A percentile compares a stretch with the other conserved stretches of the same genome.
Evolutionary conservation across 2,113 vertebrate genomes (phyloP).

Genomic region (Polypterus bichir): DNA sequence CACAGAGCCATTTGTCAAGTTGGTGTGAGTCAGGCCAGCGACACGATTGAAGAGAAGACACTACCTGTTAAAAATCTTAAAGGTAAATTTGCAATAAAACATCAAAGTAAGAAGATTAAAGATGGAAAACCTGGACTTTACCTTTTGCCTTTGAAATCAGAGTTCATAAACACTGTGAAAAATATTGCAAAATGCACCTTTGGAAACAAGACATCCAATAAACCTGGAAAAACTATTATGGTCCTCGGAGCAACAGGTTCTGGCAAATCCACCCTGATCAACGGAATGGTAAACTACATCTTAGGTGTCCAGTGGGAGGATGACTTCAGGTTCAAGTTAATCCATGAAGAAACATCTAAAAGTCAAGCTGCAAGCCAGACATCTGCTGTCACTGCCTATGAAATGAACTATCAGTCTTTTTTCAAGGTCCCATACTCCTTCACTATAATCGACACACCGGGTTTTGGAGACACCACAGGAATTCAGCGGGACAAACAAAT

Average conservation of each 20-base stretch:
- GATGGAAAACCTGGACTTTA: slow-evolving; percentile 5
- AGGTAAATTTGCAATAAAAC: neutral
- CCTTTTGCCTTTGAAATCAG: neutral
- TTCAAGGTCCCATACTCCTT: slow-evolving; percentile 20
- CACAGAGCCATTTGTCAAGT: slow-evolving; percentile 8
- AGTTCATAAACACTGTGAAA: no score
- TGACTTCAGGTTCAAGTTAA: slow-evolving; percentile 16
- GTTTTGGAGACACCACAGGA: slow-evolving; percentile 17
- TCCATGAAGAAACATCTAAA: slow-evolving; percentile 1
- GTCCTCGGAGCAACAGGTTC: slow-evolving; percentile 13
- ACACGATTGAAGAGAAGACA: neutral
- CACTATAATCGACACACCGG: slow-evolving; percentile 25
- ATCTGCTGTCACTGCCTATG: slow-evolving; percentile 13
- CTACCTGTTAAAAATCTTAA: neutral
- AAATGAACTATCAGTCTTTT: slow-evolving; percentile 3
- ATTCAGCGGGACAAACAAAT: slow-evolving; percentile 3
- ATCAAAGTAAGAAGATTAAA: neutral
- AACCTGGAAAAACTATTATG: slow-evolving; percentile 13
- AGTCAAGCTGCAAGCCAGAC: slow-evolving; percentile 19
- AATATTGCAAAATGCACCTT: neutral
- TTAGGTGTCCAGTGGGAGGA: slow-evolving; percentile 19
- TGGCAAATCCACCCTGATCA: slow-evolving; percentile 15
- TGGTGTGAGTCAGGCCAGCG: slow-evolving; percentile 2
- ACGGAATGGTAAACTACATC: slow-evolving; percentile 19
- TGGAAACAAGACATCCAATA: neutral